phyloP scores from a whole-genome alignment of 2,113 vertebrate genomes.

The Anser brachyrhynchus region DNA sequence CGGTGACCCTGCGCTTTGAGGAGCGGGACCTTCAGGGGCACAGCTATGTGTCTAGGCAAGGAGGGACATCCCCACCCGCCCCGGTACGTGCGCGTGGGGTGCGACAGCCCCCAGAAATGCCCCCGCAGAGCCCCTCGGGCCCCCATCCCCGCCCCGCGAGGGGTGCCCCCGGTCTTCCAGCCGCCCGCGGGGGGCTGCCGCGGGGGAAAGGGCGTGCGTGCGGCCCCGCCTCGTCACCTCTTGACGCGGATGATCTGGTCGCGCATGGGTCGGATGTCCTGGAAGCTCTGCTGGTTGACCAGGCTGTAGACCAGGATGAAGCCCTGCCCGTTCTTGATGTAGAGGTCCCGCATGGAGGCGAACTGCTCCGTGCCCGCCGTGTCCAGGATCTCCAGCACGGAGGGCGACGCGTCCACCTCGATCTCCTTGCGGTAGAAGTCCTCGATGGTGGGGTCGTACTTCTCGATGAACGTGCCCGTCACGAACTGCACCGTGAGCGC shows the following conservation, averaged over 20 bases:
- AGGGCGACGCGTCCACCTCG: constrained; percentile 95
- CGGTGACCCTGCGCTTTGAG: too few species aligned
- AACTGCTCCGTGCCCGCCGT: constrained; percentile 96
- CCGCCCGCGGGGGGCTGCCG: too few species aligned
- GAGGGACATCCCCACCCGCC: too few species aligned
- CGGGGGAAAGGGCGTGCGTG: too few species aligned
- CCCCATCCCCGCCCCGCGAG: too few species aligned
- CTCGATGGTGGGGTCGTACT: constrained; percentile 97
- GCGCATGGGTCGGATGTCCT: constrained; percentile 95
- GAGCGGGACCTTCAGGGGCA: too few species aligned
- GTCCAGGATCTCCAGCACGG: constrained; percentile 95
- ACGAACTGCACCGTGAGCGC: constrained; percentile 97
- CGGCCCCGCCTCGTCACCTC: constrained; percentile 77
- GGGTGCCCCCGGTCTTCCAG: too few species aligned
- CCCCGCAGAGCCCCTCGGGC: too few species aligned
- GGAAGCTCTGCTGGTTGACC: constrained; percentile 97
- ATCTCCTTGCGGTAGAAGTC: constrained; percentile 98
- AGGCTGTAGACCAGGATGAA: constrained; percentile 96
- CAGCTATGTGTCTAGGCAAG: too few species aligned
- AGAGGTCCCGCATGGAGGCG: constrained; percentile 96
- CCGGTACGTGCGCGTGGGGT: too few species aligned
- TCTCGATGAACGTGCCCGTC: constrained; percentile 95
- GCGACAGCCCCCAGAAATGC: too few species aligned
- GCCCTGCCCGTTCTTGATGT: constrained; percentile 96
- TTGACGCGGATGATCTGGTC: constrained; percentile 98